phyloP scores from a whole-genome alignment of 2,797 vertebrate genomes.

The Chanos chanos region DNA sequence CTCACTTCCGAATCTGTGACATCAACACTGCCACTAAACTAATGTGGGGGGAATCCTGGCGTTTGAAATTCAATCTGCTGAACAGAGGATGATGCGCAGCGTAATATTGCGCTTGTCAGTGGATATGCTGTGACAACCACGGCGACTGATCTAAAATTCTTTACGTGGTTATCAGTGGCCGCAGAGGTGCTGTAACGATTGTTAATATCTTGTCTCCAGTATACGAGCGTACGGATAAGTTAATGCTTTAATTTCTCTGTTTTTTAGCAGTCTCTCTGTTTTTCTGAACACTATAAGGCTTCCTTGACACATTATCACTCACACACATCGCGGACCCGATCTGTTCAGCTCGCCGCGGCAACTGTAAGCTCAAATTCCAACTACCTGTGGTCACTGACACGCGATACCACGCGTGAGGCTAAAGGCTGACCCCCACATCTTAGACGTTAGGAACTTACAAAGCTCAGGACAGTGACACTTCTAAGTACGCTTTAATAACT shows the following conservation, averaged over 20 bases:
- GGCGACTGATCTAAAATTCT: conserved; percentile 67
- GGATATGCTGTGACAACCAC: conserved; percentile 70
- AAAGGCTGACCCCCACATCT: conserved; percentile 23
- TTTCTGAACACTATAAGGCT: conserved; percentile 5
- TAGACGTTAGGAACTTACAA: neutral
- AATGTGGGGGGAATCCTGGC: conserved; percentile 69
- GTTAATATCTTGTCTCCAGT: conserved; percentile 21
- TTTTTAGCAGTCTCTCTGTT: conserved; percentile 7
- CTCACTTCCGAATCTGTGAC: conserved; percentile 55
- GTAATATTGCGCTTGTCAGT: conserved; percentile 69
- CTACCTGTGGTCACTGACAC: conserved; percentile 59
- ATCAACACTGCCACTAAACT: conserved; percentile 64
- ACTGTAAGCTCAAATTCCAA: conserved; percentile 64
- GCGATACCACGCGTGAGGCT: conserved; percentile 62
- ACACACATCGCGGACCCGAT: conserved; percentile 49
- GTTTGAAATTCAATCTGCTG: conserved; percentile 74
- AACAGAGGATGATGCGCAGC: conserved; percentile 70
- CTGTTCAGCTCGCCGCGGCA: conserved; percentile 42
- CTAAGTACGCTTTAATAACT: too few species aligned
- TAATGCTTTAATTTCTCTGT: neutral
- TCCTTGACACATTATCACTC: conserved; percentile 56
- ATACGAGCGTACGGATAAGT: conserved; percentile 31
- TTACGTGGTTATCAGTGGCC: conserved; percentile 62
- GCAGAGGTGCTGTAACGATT: neutral
- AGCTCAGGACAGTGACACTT: too few species aligned